phyloP scores from a whole-genome alignment of 2,797 vertebrate species.

The Sebastes reedi region DNA sequence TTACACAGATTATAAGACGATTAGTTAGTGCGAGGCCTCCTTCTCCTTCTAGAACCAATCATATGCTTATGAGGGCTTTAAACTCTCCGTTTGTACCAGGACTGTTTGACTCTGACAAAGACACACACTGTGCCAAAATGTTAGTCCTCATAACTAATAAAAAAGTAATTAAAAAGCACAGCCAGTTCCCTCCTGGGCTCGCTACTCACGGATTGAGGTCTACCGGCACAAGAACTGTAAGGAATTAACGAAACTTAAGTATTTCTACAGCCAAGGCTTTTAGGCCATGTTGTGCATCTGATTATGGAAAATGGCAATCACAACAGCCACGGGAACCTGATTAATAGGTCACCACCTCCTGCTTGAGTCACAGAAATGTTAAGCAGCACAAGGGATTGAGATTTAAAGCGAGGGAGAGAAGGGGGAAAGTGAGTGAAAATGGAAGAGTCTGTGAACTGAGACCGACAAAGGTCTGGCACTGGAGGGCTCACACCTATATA shows the following conservation, averaged over 20 bases:
- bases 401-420: slow-evolving; percentile 31
- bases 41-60: neutral
- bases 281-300: slow-evolving; percentile 60
- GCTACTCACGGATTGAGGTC: slow-evolving; percentile 7
- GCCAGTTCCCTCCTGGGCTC: slow-evolving; percentile 29
- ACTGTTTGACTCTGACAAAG: slow-evolving; percentile 36
- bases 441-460: slow-evolving; percentile 17
- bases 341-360: slow-evolving; percentile 66
- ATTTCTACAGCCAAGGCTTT: slow-evolving; percentile 53
- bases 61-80: slow-evolving; percentile 13
- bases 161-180: slow-evolving; percentile 58
- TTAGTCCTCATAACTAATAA: slow-evolving; percentile 53
- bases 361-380: slow-evolving; percentile 65
- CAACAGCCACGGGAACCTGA: slow-evolving; percentile 69
- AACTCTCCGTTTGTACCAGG: neutral
- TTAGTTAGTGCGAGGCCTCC: neutral
- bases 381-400: slow-evolving; percentile 58
- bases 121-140: slow-evolving; percentile 39
- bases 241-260: slow-evolving; percentile 45
- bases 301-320: slow-evolving; percentile 74
- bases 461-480: slow-evolving; percentile 7
- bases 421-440: slow-evolving; percentile 22
- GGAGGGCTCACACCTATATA: neutral
- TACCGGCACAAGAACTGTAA: slow-evolving; percentile 26
- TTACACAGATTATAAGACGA: neutral